A percentile compares a stretch with the other conserved stretches of the same genome.
phyloP scores from a whole-genome alignment of 2,797 vertebrate genomes.

The Manis javanica region DNA sequence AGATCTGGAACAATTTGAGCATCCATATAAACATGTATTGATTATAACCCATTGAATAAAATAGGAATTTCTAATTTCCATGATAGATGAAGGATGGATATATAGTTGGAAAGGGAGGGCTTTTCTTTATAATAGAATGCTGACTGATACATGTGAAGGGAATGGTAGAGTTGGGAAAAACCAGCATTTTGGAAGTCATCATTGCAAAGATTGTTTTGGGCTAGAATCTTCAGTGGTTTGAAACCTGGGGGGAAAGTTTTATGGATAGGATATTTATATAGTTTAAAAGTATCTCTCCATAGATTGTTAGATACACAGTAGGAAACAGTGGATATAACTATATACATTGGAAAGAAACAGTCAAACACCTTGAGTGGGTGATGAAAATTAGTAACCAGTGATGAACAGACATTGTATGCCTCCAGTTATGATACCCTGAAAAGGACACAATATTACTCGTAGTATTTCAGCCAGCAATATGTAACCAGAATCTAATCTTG shows the following conservation, averaged over 20 bases:
- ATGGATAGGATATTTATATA: background rate
- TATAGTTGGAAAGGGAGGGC: background rate
- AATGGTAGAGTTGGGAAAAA: background rate
- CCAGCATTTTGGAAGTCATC: background rate
- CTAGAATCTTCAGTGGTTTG: background rate
- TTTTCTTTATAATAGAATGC: background rate
- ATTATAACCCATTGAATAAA: background rate
- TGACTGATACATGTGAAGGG: background rate
- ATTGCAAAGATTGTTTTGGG: background rate
- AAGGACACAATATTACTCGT: background rate
- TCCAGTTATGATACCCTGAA: background rate
- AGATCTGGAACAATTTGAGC: too few relatives aligned
- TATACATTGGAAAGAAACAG: background rate
- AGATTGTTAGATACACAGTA: background rate
- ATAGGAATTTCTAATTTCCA: background rate
- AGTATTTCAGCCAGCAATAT: background rate
- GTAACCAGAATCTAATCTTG: constrained; percentile 4
- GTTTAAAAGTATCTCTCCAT: constrained; percentile 14
- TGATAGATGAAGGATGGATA: background rate
- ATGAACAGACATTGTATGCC: background rate
- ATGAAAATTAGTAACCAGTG: background rate
- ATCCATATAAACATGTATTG: too few relatives aligned
- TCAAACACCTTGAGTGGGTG: background rate
- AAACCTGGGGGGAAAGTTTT: background rate
- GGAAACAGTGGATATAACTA: background rate